Base-by-base conservation (phyloP, 2,113 vertebrate species). In the Zootoca vivipara region DNA sequence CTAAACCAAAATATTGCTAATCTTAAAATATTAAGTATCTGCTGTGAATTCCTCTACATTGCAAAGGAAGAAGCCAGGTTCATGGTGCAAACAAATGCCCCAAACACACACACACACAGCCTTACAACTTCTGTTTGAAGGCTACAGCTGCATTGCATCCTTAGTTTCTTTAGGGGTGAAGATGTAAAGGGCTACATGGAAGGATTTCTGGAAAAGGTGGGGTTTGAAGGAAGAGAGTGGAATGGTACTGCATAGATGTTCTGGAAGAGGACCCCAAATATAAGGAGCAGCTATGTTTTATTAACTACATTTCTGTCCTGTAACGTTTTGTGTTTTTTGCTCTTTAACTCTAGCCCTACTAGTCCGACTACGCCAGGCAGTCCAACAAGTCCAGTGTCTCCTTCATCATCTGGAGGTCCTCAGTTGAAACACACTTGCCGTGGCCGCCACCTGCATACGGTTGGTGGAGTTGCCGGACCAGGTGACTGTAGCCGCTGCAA, bases 361-460 rank as follows among this genome's bases (percentile, higher is more conserved):
- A 40, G 85, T 12, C 95, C 90, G 88, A 97, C 96, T 72, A 97
- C 96, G 38, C 98, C 98, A 1, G 89, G 96, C 81, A 98, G 98
- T 22, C 98, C 98, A 2, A 88, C 91, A 24, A 97, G 97, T 40
- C 97, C 97, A 0, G 85, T 87, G 40, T 93, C 96, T 38, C 97
- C 98, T 5, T 79, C 95, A 56, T 97, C 97, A 0, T 97, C 97
- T 0, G 89, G 95, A 58, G 94, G 85, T 85, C 95, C 97, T 75
- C 97, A 97, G 0, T 96, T 97, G 46, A 99, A 98, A 87, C 98
- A 99, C 91, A 95, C 88, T 91, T 99, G 98, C 85, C 95, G 95
- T 56, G 95, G 96, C 13, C 98, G 94, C 93, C 98, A 99, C 95
- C 97, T 99, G 88, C 98, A 99, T 95, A 99, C 99, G 6, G 97